These are phyloP conservation scores for Calycopis cecrops DNA, from an alignment of 1,140 invertebrate species.

Conservation along the genomic window DNA sequence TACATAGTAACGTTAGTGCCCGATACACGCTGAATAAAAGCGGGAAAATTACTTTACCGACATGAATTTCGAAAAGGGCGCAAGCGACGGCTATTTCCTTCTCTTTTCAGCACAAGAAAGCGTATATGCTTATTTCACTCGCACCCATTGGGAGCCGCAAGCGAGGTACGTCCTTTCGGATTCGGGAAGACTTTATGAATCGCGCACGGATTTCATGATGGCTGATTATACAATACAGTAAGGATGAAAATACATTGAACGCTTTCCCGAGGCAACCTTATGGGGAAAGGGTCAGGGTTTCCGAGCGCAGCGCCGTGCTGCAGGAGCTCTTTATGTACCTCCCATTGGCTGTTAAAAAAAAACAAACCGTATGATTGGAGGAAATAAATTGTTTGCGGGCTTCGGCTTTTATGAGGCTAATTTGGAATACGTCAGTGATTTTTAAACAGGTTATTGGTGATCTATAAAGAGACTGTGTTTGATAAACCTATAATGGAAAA, in stretches of 20 bases:
- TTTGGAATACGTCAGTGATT: slow-evolving; percentile 28
- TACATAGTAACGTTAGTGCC: slow-evolving; percentile 47
- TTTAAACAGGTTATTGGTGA: too few species aligned
- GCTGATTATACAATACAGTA: slow-evolving; percentile 69
- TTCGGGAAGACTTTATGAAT: slow-evolving; percentile 45
- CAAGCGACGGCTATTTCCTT: slow-evolving; percentile 42
- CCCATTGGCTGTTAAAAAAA: slow-evolving; percentile 62
- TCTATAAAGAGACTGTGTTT: too few species aligned
- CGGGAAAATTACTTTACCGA: slow-evolving; percentile 59
- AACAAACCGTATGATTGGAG: slow-evolving; percentile 49
- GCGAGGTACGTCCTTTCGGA: slow-evolving; percentile 55
- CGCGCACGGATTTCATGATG: slow-evolving; percentile 61
- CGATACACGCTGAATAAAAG: slow-evolving; percentile 53
- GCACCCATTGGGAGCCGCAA: slow-evolving; percentile 29
- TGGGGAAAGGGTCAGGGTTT: slow-evolving; percentile 42
- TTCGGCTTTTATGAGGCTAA: slow-evolving; percentile 44
- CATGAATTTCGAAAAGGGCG: slow-evolving; percentile 30
- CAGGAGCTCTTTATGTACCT: slow-evolving; percentile 44
- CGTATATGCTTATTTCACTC: slow-evolving; percentile 33
- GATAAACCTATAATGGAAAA: too few species aligned
- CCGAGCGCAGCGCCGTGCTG: slow-evolving; percentile 29
- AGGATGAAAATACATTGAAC: slow-evolving; percentile 49
- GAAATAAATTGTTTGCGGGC: slow-evolving; percentile 52
- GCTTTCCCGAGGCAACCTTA: slow-evolving; percentile 38
- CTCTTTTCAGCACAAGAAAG: slow-evolving; percentile 27